Base-by-base conservation (phyloP, 2,888 invertebrate genomes). In the Dicyrtoma fusca region DNA sequence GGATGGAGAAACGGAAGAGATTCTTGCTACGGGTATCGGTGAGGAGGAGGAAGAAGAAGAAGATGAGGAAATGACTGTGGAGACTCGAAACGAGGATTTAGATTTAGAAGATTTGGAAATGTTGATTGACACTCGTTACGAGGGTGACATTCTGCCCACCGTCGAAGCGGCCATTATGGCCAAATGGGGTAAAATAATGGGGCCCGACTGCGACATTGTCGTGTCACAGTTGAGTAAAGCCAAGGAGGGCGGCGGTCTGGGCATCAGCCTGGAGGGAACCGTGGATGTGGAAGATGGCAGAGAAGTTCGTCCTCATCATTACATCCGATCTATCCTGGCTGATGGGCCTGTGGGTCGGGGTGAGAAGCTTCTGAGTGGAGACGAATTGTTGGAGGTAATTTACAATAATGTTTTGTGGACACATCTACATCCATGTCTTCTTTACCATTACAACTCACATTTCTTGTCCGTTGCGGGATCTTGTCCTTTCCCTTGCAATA, bases 201-300 rank as follows among this genome's bases (percentile, higher is more conserved):
- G 87, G 3, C 87, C 89, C 68, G 91, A 92, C 74, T 90, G 90
- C 81, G 91, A 95, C 84, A 92, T 97, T 3, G 82, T 94, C 92
- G 91, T 97, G 79, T 94, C 95, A 73, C 95, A 97, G 86, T 87
- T 97, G 79, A 61, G 90, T 81, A 97, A 97, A 86, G 89, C 96
- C 81, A 91, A 91, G 82, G 90, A 91, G 81, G 94, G 94, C 55
- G 95, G 95, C 59, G 98, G 98, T 1, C 87, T 99, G 69, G 98
- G 98, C 45, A 97, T 99, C 81, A 97, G 96, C 64, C 87, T 98
- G 76, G 97, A 98, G 84, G 98, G 99, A 66, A 99, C 99, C 0
- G 98, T 97, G 51, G 99, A 99, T 84, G 97, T 99, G 69, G 97
- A 98, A 85, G 92, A 94, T 81, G 98, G 98, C 0, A 89, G 93